Percentiles rank a stretch among this genome's conserved stretches.
Evolutionary conservation across 2,888 invertebrate species (phyloP).

Genomic region (Drosophila ustulata): DNA sequence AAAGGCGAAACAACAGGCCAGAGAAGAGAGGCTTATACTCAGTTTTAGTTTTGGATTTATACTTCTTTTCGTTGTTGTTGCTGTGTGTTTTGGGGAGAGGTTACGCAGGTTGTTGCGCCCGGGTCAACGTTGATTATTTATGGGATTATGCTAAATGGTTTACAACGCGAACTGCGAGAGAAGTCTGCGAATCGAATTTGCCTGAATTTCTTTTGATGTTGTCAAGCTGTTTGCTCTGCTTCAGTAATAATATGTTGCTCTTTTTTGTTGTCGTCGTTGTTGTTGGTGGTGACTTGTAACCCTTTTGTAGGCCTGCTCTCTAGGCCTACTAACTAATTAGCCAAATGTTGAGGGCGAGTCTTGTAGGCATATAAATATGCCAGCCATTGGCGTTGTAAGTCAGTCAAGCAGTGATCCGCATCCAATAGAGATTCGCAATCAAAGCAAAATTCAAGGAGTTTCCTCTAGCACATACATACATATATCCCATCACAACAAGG

Average conservation of each 20-base stretch:
- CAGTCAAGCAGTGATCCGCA: slow-evolving; percentile 67
- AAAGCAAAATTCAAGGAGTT: neutral
- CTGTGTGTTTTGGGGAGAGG: slow-evolving; percentile 25
- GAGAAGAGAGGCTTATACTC: neutral
- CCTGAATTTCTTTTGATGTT: slow-evolving; percentile 13
- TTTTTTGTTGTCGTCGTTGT: neutral
- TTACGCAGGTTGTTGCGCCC: slow-evolving; percentile 47
- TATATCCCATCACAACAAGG: slow-evolving; percentile 14
- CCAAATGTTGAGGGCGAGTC: slow-evolving; percentile 19
- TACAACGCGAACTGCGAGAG: slow-evolving; percentile 43
- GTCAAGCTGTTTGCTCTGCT: slow-evolving; percentile 8
- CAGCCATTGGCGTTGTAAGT: slow-evolving; percentile 51
- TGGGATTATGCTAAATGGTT: slow-evolving; percentile 69
- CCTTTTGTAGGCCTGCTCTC: neutral
- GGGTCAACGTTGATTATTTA: slow-evolving; percentile 68
- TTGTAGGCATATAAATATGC: slow-evolving; percentile 73
- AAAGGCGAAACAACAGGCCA: neutral
- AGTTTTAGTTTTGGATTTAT: neutral
- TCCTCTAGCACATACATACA: neutral
- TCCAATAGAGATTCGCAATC: slow-evolving; percentile 45
- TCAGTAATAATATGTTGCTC: neutral
- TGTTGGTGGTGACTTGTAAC: slow-evolving; percentile 27
- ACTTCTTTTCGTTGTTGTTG: neutral
- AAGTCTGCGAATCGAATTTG: neutral
- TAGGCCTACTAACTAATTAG: slow-evolving; percentile 47